A percentile compares a stretch with the other conserved stretches of the same genome.
These are phyloP conservation scores for Terebella lapidaria DNA, from an alignment of 2,888 invertebrate species.

Conservation along the genomic window DNA sequence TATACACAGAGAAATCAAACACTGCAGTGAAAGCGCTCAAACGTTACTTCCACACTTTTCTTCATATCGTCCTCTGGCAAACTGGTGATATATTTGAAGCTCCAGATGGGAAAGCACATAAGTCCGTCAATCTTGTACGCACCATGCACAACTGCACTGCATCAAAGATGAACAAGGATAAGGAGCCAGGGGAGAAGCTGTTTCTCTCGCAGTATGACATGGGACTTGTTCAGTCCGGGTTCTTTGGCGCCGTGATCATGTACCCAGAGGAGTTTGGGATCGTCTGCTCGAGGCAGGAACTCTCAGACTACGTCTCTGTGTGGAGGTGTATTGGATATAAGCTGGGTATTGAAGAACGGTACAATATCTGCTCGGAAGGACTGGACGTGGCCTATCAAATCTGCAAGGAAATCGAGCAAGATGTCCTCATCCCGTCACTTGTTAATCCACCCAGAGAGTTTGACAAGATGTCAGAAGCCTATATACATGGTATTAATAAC, in stretches of 20 bases:
- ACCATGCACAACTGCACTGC: neutral
- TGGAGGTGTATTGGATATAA: constrained; percentile 79
- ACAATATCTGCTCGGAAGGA: constrained; percentile 37
- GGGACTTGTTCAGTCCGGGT: constrained; percentile 81
- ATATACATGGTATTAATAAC: constrained; percentile 27
- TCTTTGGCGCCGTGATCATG: constrained; percentile 70
- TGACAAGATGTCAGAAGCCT: constrained; percentile 34
- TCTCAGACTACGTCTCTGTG: constrained; percentile 73
- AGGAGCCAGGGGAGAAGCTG: no score
- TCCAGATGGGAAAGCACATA: neutral
- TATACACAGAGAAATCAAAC: neutral
- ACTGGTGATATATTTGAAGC: neutral
- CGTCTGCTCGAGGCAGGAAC: constrained; percentile 61
- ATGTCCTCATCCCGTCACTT: constrained; percentile 31
- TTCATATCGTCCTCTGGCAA: neutral
- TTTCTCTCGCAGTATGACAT: constrained; percentile 81
- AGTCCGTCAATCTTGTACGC: neutral
- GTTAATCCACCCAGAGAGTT: constrained; percentile 34
- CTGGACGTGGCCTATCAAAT: constrained; percentile 27
- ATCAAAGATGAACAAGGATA: neutral
- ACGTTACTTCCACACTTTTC: neutral
- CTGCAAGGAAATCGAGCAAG: constrained; percentile 35
- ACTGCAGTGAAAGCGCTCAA: neutral
- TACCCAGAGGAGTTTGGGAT: constrained; percentile 65
- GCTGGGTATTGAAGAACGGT: constrained; percentile 72